Evolutionary conservation across 2,888 invertebrate genomes (phyloP), one percentile per base, ranked within the genome.

Genomic region (Drosophila silvestris): DNA sequence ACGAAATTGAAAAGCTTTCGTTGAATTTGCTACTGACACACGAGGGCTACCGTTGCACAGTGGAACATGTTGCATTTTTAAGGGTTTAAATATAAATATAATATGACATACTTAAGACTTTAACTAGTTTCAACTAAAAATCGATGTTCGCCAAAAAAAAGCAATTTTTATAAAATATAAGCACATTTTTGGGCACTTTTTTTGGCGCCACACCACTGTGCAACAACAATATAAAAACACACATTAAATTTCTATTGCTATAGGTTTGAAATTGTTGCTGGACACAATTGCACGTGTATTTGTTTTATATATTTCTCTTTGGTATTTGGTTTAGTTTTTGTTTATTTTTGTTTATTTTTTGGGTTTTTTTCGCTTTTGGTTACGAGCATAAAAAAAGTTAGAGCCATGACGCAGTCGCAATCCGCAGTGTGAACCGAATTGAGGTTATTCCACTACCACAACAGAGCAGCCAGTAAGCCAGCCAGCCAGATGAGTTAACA

Each of bases 401-500:
- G 67, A 74, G 80, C 83, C 86, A 80, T 82, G 71, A 81, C 90
- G 85, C 89, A 85, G 86, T 82, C 90, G 82, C 85, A 78, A 79
- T 82, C 71, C 82, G 74, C 72, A 87, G 74, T 82, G 77, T 85
- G 83, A 90, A 78, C 89, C 78, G 65, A 91, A 87, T 83, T 90
- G 89, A 89, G 87, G 87, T 87, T 87, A 91, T 77, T 58, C 89
- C 91, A 83, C 66, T 62, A 71, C 53, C 72, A 87, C 77, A 77
- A 70, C 56, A 75, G 77, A 90, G 80, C 74, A 67, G 52, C 7
- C 47, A 37, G 54, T 51, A 74, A 76, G 85, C 83, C 74, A 67
- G 54, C 9, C 47, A 37, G 58, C 56, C 77, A 77, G 83, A 91
- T 91, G 91, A 87, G 86, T 90, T 87, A 87, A 91, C 91, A 91